These are phyloP conservation scores for Muscina levida DNA, from an alignment of 2,888 invertebrate species.

Conservation along the genomic window DNA sequence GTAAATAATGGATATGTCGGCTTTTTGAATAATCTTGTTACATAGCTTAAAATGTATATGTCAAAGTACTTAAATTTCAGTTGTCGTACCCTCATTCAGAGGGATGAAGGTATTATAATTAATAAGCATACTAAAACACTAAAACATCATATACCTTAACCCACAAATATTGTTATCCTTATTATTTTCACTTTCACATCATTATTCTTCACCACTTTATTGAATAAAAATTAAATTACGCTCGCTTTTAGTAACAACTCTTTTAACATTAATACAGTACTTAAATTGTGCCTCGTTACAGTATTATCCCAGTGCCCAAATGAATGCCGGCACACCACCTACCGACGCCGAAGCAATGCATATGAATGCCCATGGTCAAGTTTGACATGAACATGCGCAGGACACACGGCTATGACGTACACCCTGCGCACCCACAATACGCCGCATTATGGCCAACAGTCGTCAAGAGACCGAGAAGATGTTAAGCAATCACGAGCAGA, in stretches of 20 bases:
- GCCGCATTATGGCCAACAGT: conserved; percentile 80
- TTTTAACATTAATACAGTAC: conserved; percentile 74
- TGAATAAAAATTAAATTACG: too few species aligned
- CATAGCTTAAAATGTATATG: too few species aligned
- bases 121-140: too few species aligned
- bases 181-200: too few species aligned
- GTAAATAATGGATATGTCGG: too few species aligned
- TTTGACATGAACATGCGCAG: conserved; percentile 86
- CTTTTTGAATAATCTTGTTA: too few species aligned
- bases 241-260: conserved; percentile 30
- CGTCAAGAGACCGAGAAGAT: conserved; percentile 80
- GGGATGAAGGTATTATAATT: too few species aligned
- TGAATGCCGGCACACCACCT: conserved; percentile 81
- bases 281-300: conserved; percentile 82
- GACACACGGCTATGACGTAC: conserved; percentile 81
- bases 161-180: too few species aligned
- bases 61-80: too few species aligned
- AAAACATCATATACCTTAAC: too few species aligned
- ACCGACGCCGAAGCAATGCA: conserved; percentile 88
- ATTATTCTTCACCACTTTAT: too few species aligned
- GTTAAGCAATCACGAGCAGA: conserved; percentile 74
- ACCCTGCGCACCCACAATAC: conserved; percentile 80
- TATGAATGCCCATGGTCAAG: conserved; percentile 92
- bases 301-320: conserved; percentile 92
- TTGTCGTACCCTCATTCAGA: too few species aligned